These are phyloP conservation scores for Eupithecia inturbata DNA, from an alignment of 2,888 invertebrate genomes.

Conservation along the genomic window DNA sequence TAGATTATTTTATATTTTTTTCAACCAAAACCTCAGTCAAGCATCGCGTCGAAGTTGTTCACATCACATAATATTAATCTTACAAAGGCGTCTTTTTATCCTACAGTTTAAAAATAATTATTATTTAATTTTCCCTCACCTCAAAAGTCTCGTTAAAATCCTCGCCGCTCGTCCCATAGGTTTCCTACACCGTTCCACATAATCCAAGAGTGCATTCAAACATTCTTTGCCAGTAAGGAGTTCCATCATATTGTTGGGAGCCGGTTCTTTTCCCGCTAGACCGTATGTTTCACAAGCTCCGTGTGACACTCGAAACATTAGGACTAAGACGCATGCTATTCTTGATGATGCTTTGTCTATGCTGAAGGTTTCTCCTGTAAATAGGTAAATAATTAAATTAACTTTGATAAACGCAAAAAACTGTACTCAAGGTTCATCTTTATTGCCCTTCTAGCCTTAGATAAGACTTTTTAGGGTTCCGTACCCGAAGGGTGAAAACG, in stretches of 20 bases:
- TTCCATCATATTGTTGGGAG: conserved; percentile 65
- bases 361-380: conserved; percentile 58
- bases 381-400: not conserved
- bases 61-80: not conserved
- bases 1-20: not conserved
- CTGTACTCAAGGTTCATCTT: not conserved
- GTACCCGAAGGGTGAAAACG: too few relatives aligned
- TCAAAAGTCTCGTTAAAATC: conserved; percentile 81
- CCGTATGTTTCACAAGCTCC: conserved; percentile 62
- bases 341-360: conserved; percentile 64
- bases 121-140: conserved; percentile 60
- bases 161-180: conserved; percentile 79
- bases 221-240: conserved; percentile 70
- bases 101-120: not conserved
- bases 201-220: conserved; percentile 75
- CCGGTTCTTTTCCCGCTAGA: conserved; percentile 59
- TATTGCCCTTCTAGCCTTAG: too few relatives aligned
- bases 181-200: conserved; percentile 73
- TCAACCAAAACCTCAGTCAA: not conserved
- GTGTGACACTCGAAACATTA: conserved; percentile 73
- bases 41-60: not conserved
- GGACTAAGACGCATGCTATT: conserved; percentile 72
- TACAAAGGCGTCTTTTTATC: not conserved
- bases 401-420: not conserved
- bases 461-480: too few relatives aligned